Base-by-base conservation (phyloP, 1,140 invertebrate genomes). In the Penaeus japonicus region DNA sequence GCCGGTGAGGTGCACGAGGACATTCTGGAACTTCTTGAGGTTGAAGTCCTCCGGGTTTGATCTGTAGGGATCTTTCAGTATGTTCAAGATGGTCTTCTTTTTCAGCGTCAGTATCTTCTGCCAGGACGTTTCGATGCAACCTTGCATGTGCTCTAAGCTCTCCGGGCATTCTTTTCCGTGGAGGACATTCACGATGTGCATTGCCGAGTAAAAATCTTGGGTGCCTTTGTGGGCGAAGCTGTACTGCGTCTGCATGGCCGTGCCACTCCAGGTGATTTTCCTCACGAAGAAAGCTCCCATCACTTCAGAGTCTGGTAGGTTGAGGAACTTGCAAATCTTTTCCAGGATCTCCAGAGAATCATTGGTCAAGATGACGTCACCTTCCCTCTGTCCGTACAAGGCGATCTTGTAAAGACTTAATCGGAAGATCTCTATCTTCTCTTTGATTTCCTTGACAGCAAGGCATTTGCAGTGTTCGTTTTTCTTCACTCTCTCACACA, bases 171-270 rank as follows among this genome's bases (percentile, higher is more conserved):
- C 22, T 27, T 73, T 73, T 18, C 30, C 54, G n/a, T 59, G n/a
- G 15, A 85, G 54, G 35, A 24, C 35, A 4, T 55, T 20, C 20
- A 85, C 27, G 7, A 84, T 12, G 24, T 24, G 73, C 65, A 84
- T 3, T 4, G 84, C 84, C 35, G 47, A 22, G 18, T 78, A 85
- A 77, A 85, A 85, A 20, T 85, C 84, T 35, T 85, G 84, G 20
- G 78, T 24, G 3, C 84, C 84, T 24, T 85, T 85, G 18, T 85
- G 84, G 12, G 84, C 70, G 7, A 78, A 78, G n/a, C 53, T 85
- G 30, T 39, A 27, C 1, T 77, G 32, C 20, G 27, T 35, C 0
- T 32, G 47, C 70, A 78, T 57, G 10, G 73, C 84, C 4, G 32
- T 47, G 22, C 2, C 7, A 55, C 53, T 85, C 84, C 73, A 78